A percentile compares a stretch with the other conserved stretches of the same genome.
phyloP scores from a whole-genome alignment of 1,140 invertebrate species.

The Carposina sasakii region DNA sequence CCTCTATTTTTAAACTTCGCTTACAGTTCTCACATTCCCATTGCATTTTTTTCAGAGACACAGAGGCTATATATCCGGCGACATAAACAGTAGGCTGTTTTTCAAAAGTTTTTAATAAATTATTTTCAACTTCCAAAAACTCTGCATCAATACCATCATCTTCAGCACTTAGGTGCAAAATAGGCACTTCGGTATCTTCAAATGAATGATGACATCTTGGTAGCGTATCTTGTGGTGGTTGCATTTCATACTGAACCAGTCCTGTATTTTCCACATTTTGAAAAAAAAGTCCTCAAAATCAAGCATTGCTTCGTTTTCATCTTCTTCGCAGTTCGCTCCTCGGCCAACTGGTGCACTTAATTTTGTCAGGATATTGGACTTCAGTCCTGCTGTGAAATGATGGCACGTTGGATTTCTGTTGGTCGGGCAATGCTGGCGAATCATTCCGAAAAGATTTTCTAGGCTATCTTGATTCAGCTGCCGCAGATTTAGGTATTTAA shows the following conservation, averaged over 20 bases:
- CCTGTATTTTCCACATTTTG: not conserved
- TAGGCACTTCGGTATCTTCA: too few species aligned
- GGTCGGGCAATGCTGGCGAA: constrained; percentile 19
- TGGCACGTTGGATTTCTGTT: constrained; percentile 13
- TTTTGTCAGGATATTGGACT: not conserved
- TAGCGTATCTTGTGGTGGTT: too few species aligned
- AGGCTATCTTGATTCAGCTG: constrained; percentile 24
- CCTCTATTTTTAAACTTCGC: not conserved
- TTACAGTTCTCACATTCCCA: not conserved
- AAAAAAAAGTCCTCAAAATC: not conserved
- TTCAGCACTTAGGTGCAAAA: too few species aligned
- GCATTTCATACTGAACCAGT: not conserved
- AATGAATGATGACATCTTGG: too few species aligned
- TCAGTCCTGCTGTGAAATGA: not conserved
- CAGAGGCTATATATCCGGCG: not conserved
- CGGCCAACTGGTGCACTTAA: not conserved
- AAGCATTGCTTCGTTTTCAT: not conserved
- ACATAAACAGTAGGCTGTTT: not conserved
- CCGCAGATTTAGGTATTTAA: constrained; percentile 15
- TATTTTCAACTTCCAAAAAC: not conserved
- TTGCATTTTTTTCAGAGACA: not conserved
- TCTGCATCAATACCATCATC: too few species aligned
- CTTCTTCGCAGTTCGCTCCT: not conserved
- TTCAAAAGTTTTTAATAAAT: not conserved
- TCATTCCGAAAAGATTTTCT: constrained; percentile 23